Evolutionary conservation across 37 sponge, comb jelly and placozoan species (phyloP).

Genomic region (Oopsacas minuta): DNA sequence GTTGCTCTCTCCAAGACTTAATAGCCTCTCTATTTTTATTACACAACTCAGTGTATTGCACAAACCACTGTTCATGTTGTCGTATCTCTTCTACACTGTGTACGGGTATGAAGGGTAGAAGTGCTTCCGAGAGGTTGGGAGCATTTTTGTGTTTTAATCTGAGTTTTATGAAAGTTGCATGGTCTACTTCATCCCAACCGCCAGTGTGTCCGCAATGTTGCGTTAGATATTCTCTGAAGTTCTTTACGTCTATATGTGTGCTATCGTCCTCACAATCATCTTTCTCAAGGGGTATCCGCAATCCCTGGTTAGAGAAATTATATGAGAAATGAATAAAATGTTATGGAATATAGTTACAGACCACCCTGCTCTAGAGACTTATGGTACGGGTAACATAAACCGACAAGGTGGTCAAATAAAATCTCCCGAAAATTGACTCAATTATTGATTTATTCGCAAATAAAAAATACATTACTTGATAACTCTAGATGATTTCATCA

Average conservation of each 20-base stretch:
- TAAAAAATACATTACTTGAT: too few relatives aligned
- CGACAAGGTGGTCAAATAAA: too few relatives aligned
- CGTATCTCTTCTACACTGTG: slow-evolving; percentile 32
- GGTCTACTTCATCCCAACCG: slow-evolving; percentile 88
- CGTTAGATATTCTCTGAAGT: slow-evolving; percentile 33
- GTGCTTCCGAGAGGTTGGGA: slow-evolving; percentile 24
- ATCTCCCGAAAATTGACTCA: too few relatives aligned
- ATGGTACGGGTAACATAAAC: too few relatives aligned
- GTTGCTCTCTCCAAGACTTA: slow-evolving; percentile 43
- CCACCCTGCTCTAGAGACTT: too few relatives aligned
- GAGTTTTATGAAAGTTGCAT: slow-evolving; percentile 47
- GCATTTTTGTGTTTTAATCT: slow-evolving; percentile 22
- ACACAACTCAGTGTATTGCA: slow-evolving; percentile 39
- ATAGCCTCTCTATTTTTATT: slow-evolving; percentile 69
- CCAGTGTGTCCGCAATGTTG: slow-evolving; percentile 60
- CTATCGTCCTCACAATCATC: neutral
- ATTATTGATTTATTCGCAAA: too few relatives aligned
- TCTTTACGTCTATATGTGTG: neutral
- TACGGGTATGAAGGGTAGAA: slow-evolving; percentile 44
- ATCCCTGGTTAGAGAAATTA: neutral
- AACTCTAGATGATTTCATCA: too few relatives aligned
- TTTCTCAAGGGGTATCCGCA: neutral
- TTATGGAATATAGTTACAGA: too few relatives aligned
- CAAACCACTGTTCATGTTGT: slow-evolving; percentile 67
- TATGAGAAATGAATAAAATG: too few relatives aligned